Evolutionary conservation across 2,888 invertebrate genomes (phyloP).

Genomic region (Microdon myrmicae): DNA sequence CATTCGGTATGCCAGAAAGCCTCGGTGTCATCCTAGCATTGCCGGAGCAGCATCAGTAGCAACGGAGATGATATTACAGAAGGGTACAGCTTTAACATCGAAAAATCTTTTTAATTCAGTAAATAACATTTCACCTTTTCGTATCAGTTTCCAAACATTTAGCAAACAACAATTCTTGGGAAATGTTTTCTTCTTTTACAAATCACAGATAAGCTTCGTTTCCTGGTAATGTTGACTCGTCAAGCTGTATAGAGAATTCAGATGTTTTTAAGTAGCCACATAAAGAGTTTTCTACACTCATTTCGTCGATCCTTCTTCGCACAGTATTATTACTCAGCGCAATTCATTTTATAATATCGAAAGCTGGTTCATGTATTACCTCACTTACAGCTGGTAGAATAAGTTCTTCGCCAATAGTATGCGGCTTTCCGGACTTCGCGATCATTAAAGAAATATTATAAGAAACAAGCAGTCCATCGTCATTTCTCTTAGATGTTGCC

Average conservation of each 20-base stretch:
- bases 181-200: constrained; percentile 25
- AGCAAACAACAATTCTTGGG: constrained; percentile 15
- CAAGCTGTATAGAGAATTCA: constrained; percentile 62
- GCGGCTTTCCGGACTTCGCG: constrained; percentile 20
- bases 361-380: constrained; percentile 57
- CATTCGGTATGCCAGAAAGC: too few species aligned
- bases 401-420: constrained; percentile 36
- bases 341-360: constrained; percentile 58
- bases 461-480: constrained; percentile 19
- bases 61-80: too few species aligned
- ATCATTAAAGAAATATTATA: constrained; percentile 18
- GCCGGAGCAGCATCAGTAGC: too few species aligned
- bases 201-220: constrained; percentile 60
- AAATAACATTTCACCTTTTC: too few species aligned
- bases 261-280: constrained; percentile 57
- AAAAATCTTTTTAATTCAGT: too few species aligned
- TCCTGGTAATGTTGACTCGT: constrained; percentile 60
- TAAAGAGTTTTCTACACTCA: constrained; percentile 59
- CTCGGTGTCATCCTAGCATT: too few species aligned
- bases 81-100: too few species aligned
- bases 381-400: constrained; percentile 59
- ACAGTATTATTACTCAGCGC: constrained; percentile 58
- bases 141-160: constrained; percentile 15
- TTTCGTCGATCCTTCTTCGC: constrained; percentile 60
- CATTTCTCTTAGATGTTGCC: constrained; percentile 5